Evolutionary conservation across 2,888 invertebrate species (phyloP), one percentile per base, ranked within the genome.

Genomic region (Apoda limacodes): DNA sequence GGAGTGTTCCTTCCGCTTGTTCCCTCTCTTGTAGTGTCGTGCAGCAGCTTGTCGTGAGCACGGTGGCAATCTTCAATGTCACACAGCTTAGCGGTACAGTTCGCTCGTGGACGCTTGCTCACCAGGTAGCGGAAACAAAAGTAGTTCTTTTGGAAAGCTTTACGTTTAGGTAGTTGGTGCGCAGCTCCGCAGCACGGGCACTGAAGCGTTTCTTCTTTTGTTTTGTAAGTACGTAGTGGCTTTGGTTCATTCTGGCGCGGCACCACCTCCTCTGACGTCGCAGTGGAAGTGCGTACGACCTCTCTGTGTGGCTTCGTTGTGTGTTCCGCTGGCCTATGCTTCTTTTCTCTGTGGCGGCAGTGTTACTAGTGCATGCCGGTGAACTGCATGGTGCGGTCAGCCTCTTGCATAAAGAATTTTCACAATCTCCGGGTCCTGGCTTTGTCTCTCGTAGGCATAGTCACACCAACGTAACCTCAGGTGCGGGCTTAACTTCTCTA

Each of bases 381-480:
- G n/a, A n/a, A n/a, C 3, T 23, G 17, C 7, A 34, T 9, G 5
- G 31, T 22, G n/a, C 25, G 33, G 11, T 34, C 34, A 6, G 34
- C 34, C 12, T 34, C 33, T 4, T 28, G 27, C 30, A 32, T 31
- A 7, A 37, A 27, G 22, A 30, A 37, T n/a, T 31, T 30, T 5
- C 34, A 34, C 14, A 31, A 13, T 11, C 15, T 17, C 9, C 25
- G 12, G 5, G 31, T 14, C n/a, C n/a, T n/a, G n/a, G n/a, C n/a
- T n/a, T n/a, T n/a, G n/a, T n/a, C n/a, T n/a, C n/a, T n/a, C n/a
- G n/a, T n/a, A n/a, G n/a, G n/a, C n/a, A n/a, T n/a, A n/a, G n/a
- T n/a, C n/a, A n/a, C n/a, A n/a, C n/a, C n/a, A n/a, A n/a, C n/a
- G n/a, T n/a, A n/a, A n/a, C n/a, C n/a, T n/a, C n/a, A n/a, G n/a